Base-by-base conservation (phyloP, 2,888 invertebrate genomes). In the Cantharis rufa region DNA sequence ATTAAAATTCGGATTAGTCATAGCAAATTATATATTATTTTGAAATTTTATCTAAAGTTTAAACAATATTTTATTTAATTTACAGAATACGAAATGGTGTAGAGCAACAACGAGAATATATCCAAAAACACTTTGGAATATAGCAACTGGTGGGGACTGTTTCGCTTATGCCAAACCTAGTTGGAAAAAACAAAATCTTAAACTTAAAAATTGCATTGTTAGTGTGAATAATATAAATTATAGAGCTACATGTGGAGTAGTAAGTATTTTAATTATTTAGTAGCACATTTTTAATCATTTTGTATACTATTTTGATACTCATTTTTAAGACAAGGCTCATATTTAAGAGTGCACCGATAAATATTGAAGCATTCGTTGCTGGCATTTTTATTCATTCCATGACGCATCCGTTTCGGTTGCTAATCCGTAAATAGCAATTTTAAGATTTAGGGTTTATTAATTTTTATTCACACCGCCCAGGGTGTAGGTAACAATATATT, bases 131-230 rank as follows among this genome's bases (percentile, higher is more conserved):
- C 62, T 75, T 16, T 81, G 78, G 72, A 78, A 70, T 18, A 72
- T 70, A 66, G 64, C 63, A 62, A 61, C 78, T 27, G 79, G 79
- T 10, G 77, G 32, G 16, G 75, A 69, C 5, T 81, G 81, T 69
- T 79, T 77, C 24, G 16, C 16, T 5, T 80, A 79, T 71, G 48
- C 16, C 15, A 13, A 13, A 13, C 10, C 62, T 3, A 15, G 15
- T 11, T 76, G 78, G 76, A 74, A 76, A 13, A 15, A 48, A 15
- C 27, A 71, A 21, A 62, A 27, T 21, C 61, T 73, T 18, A 1
- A 9, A 13, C 16, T 70, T 10, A 3, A 2, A 7, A 10, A 10
- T 1, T 15, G 13, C n/a, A 15, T 1, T 15, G 10, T 28, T 1
- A n/a, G 0, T 0, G n/a, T 64, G 15, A 27, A 64, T 10, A n/a